Evolutionary conservation across 2,797 vertebrate genomes (phyloP), one percentile per base, ranked within the genome.

Genomic region (Gephyroberyx darwinii): DNA sequence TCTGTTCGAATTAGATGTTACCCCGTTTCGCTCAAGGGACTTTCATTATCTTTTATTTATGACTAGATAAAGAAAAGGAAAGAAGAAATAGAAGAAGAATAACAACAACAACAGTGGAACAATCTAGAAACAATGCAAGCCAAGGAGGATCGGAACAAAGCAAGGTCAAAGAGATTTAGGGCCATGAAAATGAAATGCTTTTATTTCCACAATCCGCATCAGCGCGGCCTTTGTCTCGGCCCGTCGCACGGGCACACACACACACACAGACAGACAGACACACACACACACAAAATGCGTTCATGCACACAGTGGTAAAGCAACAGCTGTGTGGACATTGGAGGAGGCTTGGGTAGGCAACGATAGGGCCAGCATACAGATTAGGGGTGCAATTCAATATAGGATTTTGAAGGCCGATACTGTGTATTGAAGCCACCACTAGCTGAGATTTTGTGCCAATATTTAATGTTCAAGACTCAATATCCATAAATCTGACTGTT

Each of bases 11-110:
- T 83, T 70, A 78, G 77, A 74, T 54, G 61, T 52, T 74, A 14
- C 55, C 67, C 55, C 70, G 19, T 69, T 79, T 69, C 17, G 48
- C 76, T 62, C 56, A 14, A 2, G 71, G 75, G 59, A 68, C 56
- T 82, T 80, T 82, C 33, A 82, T 84, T 77, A 85, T 80, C 39
- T 78, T 81, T 89, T 87, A 89, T 89, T 85, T 83, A 77, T 85
- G 58, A 74, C 60, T 64, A 59, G 57, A 9, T 19, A 50, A 71
- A 70, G 45, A 69, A 59, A 77, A 39, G 22, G 35, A 63, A 81
- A 74, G 41, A 67, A 81, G 51, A 81, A 74, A 58, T 77, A 71
- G 45, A 68, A 68, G 52, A 76, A 83, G 52, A 81, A 74, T 58
- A 79, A 71, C 51, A 69, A 65, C 54, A 76, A 71, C 77, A 59